Percentiles rank a stretch among this genome's conserved stretches.
Evolutionary conservation across 2,888 invertebrate species (phyloP).

Genomic region (Bhutanitis thaidina): DNA sequence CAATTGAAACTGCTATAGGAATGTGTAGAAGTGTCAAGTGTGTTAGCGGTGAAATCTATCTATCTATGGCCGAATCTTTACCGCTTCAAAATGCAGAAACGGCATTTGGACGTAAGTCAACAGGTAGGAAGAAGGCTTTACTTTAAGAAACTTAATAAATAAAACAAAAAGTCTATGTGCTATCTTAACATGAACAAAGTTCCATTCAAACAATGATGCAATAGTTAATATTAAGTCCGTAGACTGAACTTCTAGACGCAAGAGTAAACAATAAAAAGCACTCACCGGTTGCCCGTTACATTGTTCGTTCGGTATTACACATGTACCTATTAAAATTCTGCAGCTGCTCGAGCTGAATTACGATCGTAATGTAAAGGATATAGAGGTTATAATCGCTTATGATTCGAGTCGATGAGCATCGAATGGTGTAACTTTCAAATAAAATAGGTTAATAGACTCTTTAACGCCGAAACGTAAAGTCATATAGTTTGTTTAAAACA

Average conservation of each 20-base stretch:
- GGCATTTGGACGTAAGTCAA: no score
- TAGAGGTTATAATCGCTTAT: slow-evolving; percentile 28
- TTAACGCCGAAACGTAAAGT: slow-evolving; percentile 67
- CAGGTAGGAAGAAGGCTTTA: no score
- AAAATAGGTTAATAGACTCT: slow-evolving; percentile 74
- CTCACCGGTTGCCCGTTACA: slow-evolving; percentile 37
- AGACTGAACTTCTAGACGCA: slow-evolving; percentile 19
- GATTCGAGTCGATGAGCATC: slow-evolving; percentile 26
- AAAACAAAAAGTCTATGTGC: no score
- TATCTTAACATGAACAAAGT: background rate
- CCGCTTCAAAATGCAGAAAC: no score
- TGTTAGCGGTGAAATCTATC: no score
- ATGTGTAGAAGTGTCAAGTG: no score
- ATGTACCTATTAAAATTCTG: slow-evolving; percentile 20
- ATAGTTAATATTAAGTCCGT: background rate
- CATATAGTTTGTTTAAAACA: slow-evolving; percentile 57
- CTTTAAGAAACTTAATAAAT: no score
- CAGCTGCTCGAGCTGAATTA: slow-evolving; percentile 9
- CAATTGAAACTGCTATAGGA: no score
- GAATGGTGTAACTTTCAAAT: slow-evolving; percentile 62
- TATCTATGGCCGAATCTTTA: no score
- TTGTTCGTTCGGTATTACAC: slow-evolving; percentile 12
- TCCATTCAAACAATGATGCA: background rate
- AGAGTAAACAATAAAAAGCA: slow-evolving; percentile 41
- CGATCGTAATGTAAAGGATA: background rate